Evolutionary conservation across 2,113 vertebrate species (phyloP), one percentile per base, ranked within the genome.

Genomic region (Microcebus murinus): DNA sequence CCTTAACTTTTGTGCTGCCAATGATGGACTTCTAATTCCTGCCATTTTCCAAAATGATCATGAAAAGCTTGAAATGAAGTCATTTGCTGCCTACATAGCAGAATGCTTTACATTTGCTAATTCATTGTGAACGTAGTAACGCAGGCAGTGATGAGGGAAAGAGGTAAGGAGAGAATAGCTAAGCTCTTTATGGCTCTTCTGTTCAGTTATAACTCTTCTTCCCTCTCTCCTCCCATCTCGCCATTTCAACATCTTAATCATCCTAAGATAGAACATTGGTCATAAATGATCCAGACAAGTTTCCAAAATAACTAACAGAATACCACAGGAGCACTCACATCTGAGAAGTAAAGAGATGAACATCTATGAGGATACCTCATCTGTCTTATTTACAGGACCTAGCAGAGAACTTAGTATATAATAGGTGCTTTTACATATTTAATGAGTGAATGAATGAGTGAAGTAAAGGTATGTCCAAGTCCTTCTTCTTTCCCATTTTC

Each of bases 41-140:
- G 25, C 61, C 23, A 36, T 48, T 92, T 95, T 68, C 52, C 87
- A 89, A 97, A 95, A 82, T 48, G 48, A 95, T 82, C 27, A 65
- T 34, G 42, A 91, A 92, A 95, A 94, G 61, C 14, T 77, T 82
- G 31, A 91, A 93, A 80, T 71, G 15, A 39, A 65, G 11, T 88
- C 31, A 82, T n/a, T 13, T 71, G 23, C 31, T 95, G 14, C 34
- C 92, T 86, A 27, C 59, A 61, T 21, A 21, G 55, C 5, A 71
- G 13, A 76, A 63, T 27, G 80, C 29, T 82, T 65, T 27, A n/a
- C 52, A 45, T 45, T 88, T 86, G 79, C 61, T 86, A 95, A 80
- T 71, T 7, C 67, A 91, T 7, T 57, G 21, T 81, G 20, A 82
- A 91, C 52, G n/a, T 25, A 61, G 59, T 17, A 23, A 82, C 50